Evolutionary conservation across 2,797 vertebrate genomes (phyloP), one percentile per base, ranked within the genome.

Genomic region (Picus viridis): DNA sequence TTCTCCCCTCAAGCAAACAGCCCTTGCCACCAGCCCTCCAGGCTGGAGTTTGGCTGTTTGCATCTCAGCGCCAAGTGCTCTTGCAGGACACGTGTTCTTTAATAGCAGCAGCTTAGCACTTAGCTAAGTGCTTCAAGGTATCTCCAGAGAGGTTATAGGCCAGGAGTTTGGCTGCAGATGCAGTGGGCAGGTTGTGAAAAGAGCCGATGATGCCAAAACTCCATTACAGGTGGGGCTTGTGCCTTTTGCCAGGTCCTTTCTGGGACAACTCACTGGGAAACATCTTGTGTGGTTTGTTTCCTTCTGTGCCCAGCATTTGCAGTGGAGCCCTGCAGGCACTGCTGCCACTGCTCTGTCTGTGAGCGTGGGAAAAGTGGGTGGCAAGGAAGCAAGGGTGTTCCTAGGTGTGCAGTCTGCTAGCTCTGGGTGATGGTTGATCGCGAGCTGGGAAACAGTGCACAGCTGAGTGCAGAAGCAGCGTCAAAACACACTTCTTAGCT

Each of bases 91-190:
- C 0, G 0, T 49, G 59, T 24, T 84, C 32, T 54, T 64, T 19
- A 16, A 41, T 1, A 54, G 80, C 19, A 92, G 43, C 24, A 29
- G 76, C 74, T 81, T 18, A 57, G 61, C 61, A 4, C 85, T 91
- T 0, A 6, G 61, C 32, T 57, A 26, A 57, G 71, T 16, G 34
- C 15, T 63, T 86, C 80, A 70, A 84, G 59, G 53, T n/a, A 75
- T 71, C 63, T 78, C 43, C 3, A 4, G 32, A 23, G 73, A 56
- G 34, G 7, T 36, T 81, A 14, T 62, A 65, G 57, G 74, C 47
- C 41, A 49, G 6, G 34, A 36, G 8, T 88, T 69, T 45, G 76
- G 61, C 80, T 88, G 34, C 79, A 75, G 93, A 62, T 84, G 54
- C 64, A 12, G 22, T 6, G 83, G 27, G 77, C 64, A 87, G 61